Evolutionary conservation across 35 echinoderm and acorn worm genomes (phyloP).

Genomic region (Ophioderma brevispina): DNA sequence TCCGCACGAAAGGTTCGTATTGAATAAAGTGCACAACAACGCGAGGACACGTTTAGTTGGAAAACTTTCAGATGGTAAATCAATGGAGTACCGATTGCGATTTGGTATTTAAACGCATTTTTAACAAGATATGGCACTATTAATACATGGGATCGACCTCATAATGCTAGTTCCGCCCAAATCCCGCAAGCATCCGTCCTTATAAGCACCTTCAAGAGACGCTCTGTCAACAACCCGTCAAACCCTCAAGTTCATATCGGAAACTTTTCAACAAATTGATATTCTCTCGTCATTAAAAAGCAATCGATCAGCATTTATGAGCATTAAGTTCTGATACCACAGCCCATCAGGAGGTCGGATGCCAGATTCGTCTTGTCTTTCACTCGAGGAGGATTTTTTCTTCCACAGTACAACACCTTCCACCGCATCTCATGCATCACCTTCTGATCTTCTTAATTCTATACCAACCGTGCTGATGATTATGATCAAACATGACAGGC

Average conservation of each 20-base stretch:
- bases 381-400: no score
- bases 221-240: neutral
- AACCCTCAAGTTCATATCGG: neutral
- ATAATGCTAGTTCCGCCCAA: neutral
- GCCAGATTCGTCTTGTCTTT: no score
- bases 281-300: constrained; percentile 2
- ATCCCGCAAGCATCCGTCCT: neutral
- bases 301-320: neutral
- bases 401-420: no score
- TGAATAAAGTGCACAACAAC: no score
- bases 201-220: neutral
- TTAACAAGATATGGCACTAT: neutral
- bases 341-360: neutral
- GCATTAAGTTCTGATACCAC: neutral
- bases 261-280: neutral
- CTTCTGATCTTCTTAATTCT: no score
- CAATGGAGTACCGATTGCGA: no score
- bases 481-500: neutral
- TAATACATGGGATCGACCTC: neutral
- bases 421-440: no score
- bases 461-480: neutral
- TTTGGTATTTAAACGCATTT: no score
- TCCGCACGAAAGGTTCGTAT: no score
- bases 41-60: no score
- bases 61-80: no score